phyloP scores from a whole-genome alignment of 92 coral and sea anemone species.

The Porites evermanni region DNA sequence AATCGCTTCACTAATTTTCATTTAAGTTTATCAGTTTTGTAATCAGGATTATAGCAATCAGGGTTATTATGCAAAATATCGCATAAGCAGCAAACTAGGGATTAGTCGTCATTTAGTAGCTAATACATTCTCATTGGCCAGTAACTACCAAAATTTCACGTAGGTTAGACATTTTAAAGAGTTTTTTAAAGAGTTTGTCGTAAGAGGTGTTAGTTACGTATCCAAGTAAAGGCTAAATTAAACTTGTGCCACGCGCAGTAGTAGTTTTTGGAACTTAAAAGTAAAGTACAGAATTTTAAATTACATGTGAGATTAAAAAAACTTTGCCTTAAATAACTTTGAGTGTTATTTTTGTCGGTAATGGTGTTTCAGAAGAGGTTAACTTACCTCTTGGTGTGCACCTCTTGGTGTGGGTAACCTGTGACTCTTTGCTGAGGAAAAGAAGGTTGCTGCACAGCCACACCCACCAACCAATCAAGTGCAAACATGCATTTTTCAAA shows the following conservation, averaged over 20 bases:
- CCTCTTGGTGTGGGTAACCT: conserved; percentile 37
- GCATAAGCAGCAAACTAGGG: conserved; percentile 11
- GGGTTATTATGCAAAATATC: conserved; percentile 3
- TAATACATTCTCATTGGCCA: conserved; percentile 23
- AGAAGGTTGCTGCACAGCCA: conserved; percentile 36
- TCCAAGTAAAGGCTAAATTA: conserved; percentile 30
- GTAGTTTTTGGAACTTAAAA: conserved; percentile 22
- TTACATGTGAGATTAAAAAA: neutral
- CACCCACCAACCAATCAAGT: conserved; percentile 44
- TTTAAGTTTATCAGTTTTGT: neutral
- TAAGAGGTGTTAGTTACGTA: conserved; percentile 16
- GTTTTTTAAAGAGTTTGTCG: conserved; percentile 9
- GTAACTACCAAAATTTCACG: conserved; percentile 34
- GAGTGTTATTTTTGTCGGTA: conserved; percentile 16
- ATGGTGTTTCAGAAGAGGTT: conserved; percentile 21
- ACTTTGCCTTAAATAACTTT: neutral
- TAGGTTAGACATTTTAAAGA: conserved; percentile 22
- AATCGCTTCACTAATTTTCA: neutral
- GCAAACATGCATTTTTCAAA: conserved; percentile 32
- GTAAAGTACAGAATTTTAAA: conserved; percentile 27
- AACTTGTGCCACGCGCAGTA: conserved; percentile 41
- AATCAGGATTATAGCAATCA: neutral
- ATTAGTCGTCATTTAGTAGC: conserved; percentile 9
- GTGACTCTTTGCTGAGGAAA: conserved; percentile 31
- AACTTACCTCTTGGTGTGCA: conserved; percentile 32